Conservation (phyloP, 2,888 invertebrate species). For the Lithophane socia region DNA sequence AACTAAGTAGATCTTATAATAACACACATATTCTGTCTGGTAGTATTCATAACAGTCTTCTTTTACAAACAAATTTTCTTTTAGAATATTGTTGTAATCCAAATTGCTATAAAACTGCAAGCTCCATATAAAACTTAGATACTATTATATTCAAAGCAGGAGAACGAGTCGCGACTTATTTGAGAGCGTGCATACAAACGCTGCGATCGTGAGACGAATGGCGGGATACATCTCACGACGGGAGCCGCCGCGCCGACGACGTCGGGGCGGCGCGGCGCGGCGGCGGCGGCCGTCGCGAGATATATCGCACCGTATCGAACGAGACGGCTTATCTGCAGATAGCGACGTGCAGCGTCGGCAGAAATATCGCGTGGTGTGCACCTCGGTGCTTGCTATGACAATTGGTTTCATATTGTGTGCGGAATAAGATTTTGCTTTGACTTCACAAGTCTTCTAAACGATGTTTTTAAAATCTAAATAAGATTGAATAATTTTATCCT, state of each 20-base stretch:
- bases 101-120: constrained; percentile 20
- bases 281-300: too few species aligned
- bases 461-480: constrained; percentile 31
- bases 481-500: constrained; percentile 10
- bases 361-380: constrained; percentile 15
- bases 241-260: not conserved
- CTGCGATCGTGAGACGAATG: constrained; percentile 32
- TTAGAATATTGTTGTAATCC: constrained; percentile 7
- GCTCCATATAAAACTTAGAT: constrained; percentile 10
- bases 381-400: constrained; percentile 17
- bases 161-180: constrained; percentile 35
- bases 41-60: not conserved
- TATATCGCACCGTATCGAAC: not conserved
- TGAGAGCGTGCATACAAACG: constrained; percentile 23
- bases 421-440: constrained; percentile 27
- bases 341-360: constrained; percentile 21
- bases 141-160: constrained; percentile 36
- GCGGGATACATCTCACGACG: constrained; percentile 25
- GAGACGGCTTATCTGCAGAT: constrained; percentile 25
- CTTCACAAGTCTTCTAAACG: constrained; percentile 4
- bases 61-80: constrained; percentile 9
- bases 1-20: not conserved
- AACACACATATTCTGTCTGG: not conserved
- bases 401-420: constrained; percentile 36
- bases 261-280: not conserved